Evolutionary conservation across 2,888 invertebrate genomes (phyloP), one percentile per base, ranked within the genome.

Genomic region (Polyploca ridens): DNA sequence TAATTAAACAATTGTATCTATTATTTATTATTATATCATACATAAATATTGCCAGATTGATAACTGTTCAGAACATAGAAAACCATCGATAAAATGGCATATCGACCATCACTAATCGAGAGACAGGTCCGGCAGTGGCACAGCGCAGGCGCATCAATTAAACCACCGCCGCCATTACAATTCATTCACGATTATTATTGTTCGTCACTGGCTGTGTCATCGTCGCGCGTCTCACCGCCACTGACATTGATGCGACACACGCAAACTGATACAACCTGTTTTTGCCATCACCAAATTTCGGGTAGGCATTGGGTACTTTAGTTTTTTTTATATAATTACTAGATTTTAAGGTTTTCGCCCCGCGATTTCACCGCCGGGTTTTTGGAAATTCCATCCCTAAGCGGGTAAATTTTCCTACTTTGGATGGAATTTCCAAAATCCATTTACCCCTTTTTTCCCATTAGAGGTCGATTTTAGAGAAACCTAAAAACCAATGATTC

Each of bases 121-220:
- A 73, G 85, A 86, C 89, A 85, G 84, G 86, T 87, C 81, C 82
- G 74, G 76, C 81, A 75, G 69, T 69, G 64, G n/a, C n/a, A n/a
- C 78, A 79, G 79, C 79, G 77, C 80, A 75, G 82, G 64, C 72
- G 74, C 87, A 87, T 89, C 88, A 90, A 91, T 91, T 91, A 90
- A 90, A 86, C 79, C 78, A 76, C 73, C 83, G 35, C 41, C 79
- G 83, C 84, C 86, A 90, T 90, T 88, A 89, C 90, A 87, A 89
- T 90, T 91, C 90, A 91, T 90, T 93, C 91, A 91, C 82, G 84
- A 91, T 90, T 90, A 90, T 89, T 90, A 89, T 89, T 88, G 87
- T 87, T 84, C 84, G 74, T 83, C 75, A 74, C 81, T 79, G 86
- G 78, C 71, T 71, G 81, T n/a, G 46, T 46, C 46, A n/a, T n/a